Conservation (phyloP, 2,113 vertebrate genomes). For the Arenaria interpres region DNA sequence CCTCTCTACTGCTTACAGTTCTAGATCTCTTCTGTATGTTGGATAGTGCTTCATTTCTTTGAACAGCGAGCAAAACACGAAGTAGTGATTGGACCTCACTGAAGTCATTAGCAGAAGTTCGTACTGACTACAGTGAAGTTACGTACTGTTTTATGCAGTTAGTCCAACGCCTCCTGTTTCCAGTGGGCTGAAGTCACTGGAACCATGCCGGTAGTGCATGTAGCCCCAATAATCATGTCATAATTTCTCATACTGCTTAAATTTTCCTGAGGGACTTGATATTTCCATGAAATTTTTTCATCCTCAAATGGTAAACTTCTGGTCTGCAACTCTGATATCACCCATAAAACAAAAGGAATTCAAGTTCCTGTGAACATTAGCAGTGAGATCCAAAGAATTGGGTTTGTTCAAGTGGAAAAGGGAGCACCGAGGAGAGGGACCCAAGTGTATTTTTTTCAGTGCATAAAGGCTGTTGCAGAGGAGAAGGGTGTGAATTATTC, state of each 20-base stretch:
- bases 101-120: not conserved
- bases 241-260: not conserved
- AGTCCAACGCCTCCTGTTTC: not conserved
- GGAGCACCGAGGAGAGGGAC: not conserved
- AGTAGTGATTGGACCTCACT: not conserved
- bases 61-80: not conserved
- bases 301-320: not conserved
- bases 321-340: not conserved
- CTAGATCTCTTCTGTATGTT: not conserved
- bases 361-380: not conserved
- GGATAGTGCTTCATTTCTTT: not conserved
- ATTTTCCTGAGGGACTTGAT: not conserved
- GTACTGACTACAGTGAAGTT: not conserved
- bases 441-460: not conserved
- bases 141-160: not conserved
- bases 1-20: not conserved
- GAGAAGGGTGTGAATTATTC: not conserved
- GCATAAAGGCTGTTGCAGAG: not conserved
- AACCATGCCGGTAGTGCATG: not conserved
- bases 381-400: not conserved
- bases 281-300: not conserved
- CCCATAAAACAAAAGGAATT: not conserved
- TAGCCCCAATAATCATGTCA: not conserved
- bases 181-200: not conserved
- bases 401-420: not conserved